phyloP scores from a whole-genome alignment of 2,113 vertebrate species.

The Caranx melampygus region DNA sequence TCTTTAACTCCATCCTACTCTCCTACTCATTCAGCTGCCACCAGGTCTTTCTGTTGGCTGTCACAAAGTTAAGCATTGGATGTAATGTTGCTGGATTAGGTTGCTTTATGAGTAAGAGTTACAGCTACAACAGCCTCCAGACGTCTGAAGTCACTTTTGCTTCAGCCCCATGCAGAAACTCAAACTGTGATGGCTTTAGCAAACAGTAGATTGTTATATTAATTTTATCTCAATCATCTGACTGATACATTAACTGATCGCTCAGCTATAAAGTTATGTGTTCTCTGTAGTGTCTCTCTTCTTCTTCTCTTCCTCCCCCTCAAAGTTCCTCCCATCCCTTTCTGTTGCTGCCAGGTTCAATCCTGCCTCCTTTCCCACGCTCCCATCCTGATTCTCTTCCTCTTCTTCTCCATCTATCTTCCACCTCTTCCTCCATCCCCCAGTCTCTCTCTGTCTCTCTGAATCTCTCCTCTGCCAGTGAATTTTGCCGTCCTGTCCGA shows the following conservation, averaged over 20 bases:
- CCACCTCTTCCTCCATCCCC: conserved; percentile 12
- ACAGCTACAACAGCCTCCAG: too few species aligned
- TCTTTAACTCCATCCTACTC: background rate
- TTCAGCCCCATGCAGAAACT: too few species aligned
- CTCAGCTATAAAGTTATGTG: conserved; percentile 9
- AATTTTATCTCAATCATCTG: background rate
- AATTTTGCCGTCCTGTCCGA: conserved; percentile 66
- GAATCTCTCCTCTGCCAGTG: conserved; percentile 15
- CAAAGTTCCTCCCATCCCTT: background rate
- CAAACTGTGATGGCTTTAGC: background rate
- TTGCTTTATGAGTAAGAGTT: too few species aligned
- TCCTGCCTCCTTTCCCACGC: conserved; percentile 22
- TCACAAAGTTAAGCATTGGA: too few species aligned
- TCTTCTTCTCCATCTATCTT: background rate
- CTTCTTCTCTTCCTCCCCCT: background rate
- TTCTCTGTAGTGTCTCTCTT: conserved; percentile 13
- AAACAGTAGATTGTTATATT: background rate
- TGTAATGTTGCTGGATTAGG: too few species aligned
- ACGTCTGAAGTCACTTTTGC: too few species aligned
- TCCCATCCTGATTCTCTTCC: background rate
- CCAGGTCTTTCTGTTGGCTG: background rate
- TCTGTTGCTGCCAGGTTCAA: background rate
- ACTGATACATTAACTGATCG: background rate
- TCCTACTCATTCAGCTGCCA: background rate
- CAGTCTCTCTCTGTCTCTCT: background rate